phyloP scores from a whole-genome alignment of 2,113 vertebrate genomes.

The Argyrosomus japonicus region DNA sequence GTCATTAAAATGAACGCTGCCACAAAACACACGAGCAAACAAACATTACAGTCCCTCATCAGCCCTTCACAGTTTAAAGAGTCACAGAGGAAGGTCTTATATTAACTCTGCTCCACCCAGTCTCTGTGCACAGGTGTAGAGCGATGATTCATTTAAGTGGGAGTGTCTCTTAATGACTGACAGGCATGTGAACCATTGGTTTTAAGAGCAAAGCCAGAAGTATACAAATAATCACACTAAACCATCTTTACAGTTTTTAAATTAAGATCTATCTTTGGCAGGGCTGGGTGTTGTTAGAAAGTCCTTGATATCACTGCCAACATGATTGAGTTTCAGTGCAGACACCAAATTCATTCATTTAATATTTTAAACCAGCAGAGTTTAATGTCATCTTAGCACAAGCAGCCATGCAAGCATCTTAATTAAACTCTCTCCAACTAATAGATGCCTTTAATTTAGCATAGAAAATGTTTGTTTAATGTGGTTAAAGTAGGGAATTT shows the following conservation, averaged over 20 bases:
- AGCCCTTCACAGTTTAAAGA: not conserved
- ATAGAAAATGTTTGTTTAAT: no score
- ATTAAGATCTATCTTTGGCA: not conserved
- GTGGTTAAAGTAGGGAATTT: not conserved
- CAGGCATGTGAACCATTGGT: not conserved
- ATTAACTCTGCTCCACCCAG: not conserved
- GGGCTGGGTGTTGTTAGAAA: not conserved
- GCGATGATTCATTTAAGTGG: not conserved
- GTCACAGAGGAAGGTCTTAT: not conserved
- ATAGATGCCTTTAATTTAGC: no score
- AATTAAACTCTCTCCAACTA: no score
- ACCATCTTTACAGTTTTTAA: not conserved
- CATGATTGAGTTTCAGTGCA: not conserved
- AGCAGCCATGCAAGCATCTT: no score
- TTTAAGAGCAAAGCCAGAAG: not conserved
- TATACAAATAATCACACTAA: not conserved
- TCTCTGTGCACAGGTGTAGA: not conserved
- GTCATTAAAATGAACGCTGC: not conserved
- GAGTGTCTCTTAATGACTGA: not conserved
- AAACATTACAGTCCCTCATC: not conserved
- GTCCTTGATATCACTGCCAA: not conserved
- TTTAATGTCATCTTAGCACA: not conserved
- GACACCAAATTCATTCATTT: not conserved
- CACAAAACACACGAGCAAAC: not conserved
- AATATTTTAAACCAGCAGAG: not conserved